Evolutionary conservation across 1,140 invertebrate genomes (phyloP), one percentile per base, ranked within the genome.

Genomic region (Aphelinus atriplicis): DNA sequence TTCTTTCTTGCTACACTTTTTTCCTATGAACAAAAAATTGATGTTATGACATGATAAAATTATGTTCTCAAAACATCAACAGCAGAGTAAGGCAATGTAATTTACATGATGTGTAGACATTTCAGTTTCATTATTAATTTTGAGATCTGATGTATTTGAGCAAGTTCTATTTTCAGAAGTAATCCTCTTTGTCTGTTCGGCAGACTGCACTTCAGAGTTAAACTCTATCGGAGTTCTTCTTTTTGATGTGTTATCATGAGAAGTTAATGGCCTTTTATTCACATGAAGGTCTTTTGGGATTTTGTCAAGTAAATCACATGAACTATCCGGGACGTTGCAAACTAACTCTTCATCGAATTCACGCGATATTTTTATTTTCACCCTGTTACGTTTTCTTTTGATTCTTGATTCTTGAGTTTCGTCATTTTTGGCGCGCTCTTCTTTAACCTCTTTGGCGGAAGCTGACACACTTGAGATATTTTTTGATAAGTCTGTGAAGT

Each of bases 311-410:
- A 83, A 75, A 74, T 86, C 82, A 6, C 67, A 74, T 5, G 78
- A 80, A 46, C 48, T 85, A 0, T 86, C 77, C 6, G 84, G n/a
- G 7, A 83, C 80, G 60, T 85, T 66, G 6, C 81, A 86, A 55
- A 77, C 47, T 2, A 57, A 77, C 0, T 68, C 77, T 0, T 76
- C 66, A 0, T 78, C 65, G n/a, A 64, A 79, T 3, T 51, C 70
- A n/a, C 73, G 73, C 1, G 80, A 80, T 80, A 84, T 84, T 72
- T 81, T 82, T 4, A 84, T 83, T 73, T 85, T 85, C 1, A 85
- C 81, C 46, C 81, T 79, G 60, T 78, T 79, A 70, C 80, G 80
- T 79, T 86, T 87, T 50, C 62, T 72, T 26, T 66, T 76, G 26
- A 46, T 63, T 26, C 10, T 70, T 66, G 68, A 70, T 47, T 57